Base-by-base conservation (phyloP, 92 coral and sea anemone species). In the Blastomussa wellsi region DNA sequence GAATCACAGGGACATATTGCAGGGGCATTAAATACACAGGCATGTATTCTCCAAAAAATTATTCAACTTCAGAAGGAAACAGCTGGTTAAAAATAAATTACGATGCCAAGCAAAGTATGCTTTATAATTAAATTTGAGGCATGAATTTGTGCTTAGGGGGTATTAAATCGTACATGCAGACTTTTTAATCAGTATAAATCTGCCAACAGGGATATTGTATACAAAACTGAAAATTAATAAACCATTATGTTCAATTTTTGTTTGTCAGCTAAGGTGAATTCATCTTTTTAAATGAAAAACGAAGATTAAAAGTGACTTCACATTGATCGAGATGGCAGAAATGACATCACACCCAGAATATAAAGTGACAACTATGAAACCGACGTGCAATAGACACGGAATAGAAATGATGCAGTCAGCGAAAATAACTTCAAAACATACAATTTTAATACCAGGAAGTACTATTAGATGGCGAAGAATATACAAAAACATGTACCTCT, bases 401-500 rank as follows among this genome's bases (percentile, higher is more conserved):
- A 9, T 51, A 51, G 33, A 29, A 0, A 62, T 62, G 35, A 62
- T 62, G 68, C 16, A 26, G 32, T 26, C 32, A 62, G 68, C 68
- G 32, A 5, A 57, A 62, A 62, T 62, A 22, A 62, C 10, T 62
- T 62, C 0, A 13, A 72, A 72, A 29, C 60, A 28, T 4, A 20
- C 13, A 24, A 14, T 26, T 0, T 24, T 22, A 12, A 24, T 29
- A 28, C 19, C 15, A 68, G 74, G 38, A 68, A 69, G n/a, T 35
- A 11, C 29, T 62, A 24, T 62, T 22, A 62, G 26, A 62, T 62
- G 42, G 29, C 68, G 0, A 37, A 16, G 38, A 37, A 13, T 59
- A 36, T 5, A 26, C 31, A 19, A 41, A 10, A 55, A 0, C 0
- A 65, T 41, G 31, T 86, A 96, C 99, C 99, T 96, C 99, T 94